Evolutionary conservation across 2,888 invertebrate genomes (phyloP).

Genomic region (Diarsia brunnea): DNA sequence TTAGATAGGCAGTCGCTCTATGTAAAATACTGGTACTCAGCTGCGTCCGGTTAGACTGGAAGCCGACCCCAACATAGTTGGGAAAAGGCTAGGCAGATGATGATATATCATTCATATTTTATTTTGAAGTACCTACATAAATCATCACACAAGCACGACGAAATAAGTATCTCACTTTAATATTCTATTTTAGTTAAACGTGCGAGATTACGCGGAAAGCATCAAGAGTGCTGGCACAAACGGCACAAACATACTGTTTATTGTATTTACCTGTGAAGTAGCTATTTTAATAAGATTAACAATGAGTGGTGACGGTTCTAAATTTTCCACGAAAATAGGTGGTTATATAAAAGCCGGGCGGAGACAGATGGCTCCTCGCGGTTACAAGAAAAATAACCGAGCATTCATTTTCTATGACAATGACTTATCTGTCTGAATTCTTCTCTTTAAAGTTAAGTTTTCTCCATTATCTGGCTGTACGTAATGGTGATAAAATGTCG

Average conservation of each 20-base stretch:
- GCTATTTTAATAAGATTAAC: slow-evolving; percentile 66
- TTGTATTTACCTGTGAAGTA: slow-evolving; percentile 45
- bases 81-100: too few relatives aligned
- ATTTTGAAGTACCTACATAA: not conserved
- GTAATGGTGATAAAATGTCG: slow-evolving; percentile 39
- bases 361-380: slow-evolving; percentile 61
- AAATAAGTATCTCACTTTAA: slow-evolving; percentile 19
- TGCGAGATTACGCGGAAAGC: slow-evolving; percentile 29
- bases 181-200: slow-evolving; percentile 49
- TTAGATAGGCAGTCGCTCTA: too few relatives aligned
- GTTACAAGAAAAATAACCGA: slow-evolving; percentile 58
- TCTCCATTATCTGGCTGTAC: slow-evolving; percentile 44
- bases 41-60: too few relatives aligned
- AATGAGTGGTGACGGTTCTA: slow-evolving; percentile 56
- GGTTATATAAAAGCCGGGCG: slow-evolving; percentile 60
- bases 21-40: too few relatives aligned
- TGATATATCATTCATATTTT: not conserved
- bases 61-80: too few relatives aligned
- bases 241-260: slow-evolving; percentile 18
- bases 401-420: slow-evolving; percentile 64
- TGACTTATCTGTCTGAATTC: slow-evolving; percentile 62
- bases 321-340: slow-evolving; percentile 62
- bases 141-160: slow-evolving; percentile 7
- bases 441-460: slow-evolving; percentile 50
- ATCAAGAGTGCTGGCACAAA: slow-evolving; percentile 23